Conservation (phyloP, 2,113 vertebrate species). For the Neotoma lepida region DNA sequence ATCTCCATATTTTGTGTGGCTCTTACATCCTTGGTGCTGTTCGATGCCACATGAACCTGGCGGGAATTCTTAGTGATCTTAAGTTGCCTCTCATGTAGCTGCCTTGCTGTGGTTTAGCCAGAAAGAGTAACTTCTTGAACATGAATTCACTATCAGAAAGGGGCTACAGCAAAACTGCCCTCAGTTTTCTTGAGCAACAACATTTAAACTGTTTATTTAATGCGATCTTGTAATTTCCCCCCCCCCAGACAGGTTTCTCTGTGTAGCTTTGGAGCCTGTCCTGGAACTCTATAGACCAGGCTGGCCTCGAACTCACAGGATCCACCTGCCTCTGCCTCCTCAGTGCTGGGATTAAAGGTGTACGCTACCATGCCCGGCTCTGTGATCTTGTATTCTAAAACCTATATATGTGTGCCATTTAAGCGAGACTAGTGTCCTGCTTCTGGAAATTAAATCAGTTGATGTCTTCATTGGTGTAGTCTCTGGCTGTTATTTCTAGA, state of each 20-base stretch:
- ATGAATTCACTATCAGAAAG: neutral
- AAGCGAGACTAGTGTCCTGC: slow-evolving; percentile 30
- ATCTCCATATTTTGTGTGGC: neutral
- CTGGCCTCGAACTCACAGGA: no score
- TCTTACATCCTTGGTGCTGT: neutral
- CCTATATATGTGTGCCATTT: neutral
- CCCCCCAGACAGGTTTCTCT: no score
- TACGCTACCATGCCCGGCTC: no score
- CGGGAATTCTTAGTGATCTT: neutral
- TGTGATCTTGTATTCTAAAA: slow-evolving; percentile 44
- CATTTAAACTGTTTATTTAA: slow-evolving; percentile 30
- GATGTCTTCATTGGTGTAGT: slow-evolving; percentile 63
- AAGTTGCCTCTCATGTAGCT: neutral
- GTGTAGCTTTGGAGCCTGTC: no score
- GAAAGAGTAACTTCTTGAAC: slow-evolving; percentile 8
- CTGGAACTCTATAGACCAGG: no score
- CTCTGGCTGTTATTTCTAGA: slow-evolving; percentile 34
- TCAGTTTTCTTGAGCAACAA: neutral
- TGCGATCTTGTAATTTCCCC: neutral
- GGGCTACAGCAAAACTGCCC: neutral
- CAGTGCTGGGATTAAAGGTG: no score
- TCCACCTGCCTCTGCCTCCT: no score
- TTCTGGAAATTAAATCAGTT: slow-evolving; percentile 69
- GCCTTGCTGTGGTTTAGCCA: neutral
- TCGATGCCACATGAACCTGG: neutral